Base-by-base conservation (phyloP, 2,888 invertebrate genomes). In the Metalampra italica region DNA sequence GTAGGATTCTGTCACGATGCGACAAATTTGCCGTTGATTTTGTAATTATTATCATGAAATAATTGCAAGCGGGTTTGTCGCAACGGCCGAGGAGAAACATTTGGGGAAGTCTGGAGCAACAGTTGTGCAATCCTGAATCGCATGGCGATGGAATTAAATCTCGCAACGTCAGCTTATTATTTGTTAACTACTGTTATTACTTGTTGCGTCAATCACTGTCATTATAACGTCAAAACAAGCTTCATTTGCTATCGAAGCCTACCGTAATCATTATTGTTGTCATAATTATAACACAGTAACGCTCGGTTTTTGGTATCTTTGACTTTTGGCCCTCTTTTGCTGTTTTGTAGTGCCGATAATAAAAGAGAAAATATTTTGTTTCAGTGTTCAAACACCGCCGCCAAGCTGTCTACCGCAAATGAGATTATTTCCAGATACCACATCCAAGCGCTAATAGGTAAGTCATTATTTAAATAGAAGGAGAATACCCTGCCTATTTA, bases 401-500 rank as follows among this genome's bases (percentile, higher is more conserved):
- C 83, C 88, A 89, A 88, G 78, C 89, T 89, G 88, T 82, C 88
- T 86, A 89, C 88, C 87, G 85, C 89, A 78, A 88, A 88, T 89
- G 89, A 88, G 76, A 81, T 88, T 77, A 75, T 82, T 74, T 73
- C 69, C 67, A 80, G 77, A 69, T 82, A 81, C 78, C 86, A 87
- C 84, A 76, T 87, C 79, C 75, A 85, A 83, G 86, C 89, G 87
- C 82, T 88, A 82, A 88, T 87, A 88, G 88, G 89, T 88, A 73
- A 77, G 86, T 68, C 12, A 8, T 36, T 41, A 14, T 12, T 44
- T 42, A 29, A 29, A 29, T 29, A 7, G 7, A 22, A 40, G 5
- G 14, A 39, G n/a, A n/a, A n/a, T n/a, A n/a, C n/a, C n/a, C n/a
- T n/a, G n/a, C n/a, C n/a, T n/a, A n/a, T n/a, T n/a, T n/a, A n/a